A percentile compares a stretch with the other conserved stretches of the same genome.
Evolutionary conservation across 2,797 vertebrate genomes (phyloP).

Genomic region (Malurus splendens): DNA sequence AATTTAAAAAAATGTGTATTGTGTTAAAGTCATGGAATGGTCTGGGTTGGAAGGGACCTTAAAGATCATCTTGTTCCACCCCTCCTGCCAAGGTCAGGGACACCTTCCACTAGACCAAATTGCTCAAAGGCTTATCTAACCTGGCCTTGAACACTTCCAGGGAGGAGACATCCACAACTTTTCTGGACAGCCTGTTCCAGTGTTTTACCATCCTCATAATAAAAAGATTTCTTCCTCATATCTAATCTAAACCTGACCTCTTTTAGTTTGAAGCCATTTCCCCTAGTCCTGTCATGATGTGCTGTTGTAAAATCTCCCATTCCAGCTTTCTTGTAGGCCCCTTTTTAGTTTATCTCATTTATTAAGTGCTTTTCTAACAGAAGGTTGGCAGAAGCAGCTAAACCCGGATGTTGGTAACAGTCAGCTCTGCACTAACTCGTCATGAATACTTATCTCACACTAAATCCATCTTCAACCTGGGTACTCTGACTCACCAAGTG

Average conservation of each 20-base stretch:
- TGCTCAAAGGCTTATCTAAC: neutral
- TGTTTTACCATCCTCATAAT: neutral
- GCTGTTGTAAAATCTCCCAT: neutral
- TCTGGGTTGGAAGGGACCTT: neutral
- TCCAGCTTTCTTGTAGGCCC: neutral
- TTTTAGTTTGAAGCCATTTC: neutral
- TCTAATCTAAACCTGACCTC: neutral
- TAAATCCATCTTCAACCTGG: neutral
- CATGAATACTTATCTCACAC: fast-evolving
- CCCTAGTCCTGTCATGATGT: neutral
- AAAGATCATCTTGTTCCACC: neutral
- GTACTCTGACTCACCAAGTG: neutral
- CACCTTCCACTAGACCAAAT: neutral
- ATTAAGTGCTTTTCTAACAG: neutral
- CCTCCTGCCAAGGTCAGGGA: neutral
- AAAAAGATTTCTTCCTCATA: neutral
- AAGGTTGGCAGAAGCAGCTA: neutral
- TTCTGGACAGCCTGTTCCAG: neutral
- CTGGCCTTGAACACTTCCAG: neutral
- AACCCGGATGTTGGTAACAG: neutral
- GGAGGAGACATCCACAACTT: neutral
- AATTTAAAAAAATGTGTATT: fast-evolving
- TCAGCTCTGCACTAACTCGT: neutral
- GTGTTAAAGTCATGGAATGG: neutral
- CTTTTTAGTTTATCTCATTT: neutral